Conservation (phyloP, 2,797 vertebrate species). For the Aselliscus stoliczkanus region DNA sequence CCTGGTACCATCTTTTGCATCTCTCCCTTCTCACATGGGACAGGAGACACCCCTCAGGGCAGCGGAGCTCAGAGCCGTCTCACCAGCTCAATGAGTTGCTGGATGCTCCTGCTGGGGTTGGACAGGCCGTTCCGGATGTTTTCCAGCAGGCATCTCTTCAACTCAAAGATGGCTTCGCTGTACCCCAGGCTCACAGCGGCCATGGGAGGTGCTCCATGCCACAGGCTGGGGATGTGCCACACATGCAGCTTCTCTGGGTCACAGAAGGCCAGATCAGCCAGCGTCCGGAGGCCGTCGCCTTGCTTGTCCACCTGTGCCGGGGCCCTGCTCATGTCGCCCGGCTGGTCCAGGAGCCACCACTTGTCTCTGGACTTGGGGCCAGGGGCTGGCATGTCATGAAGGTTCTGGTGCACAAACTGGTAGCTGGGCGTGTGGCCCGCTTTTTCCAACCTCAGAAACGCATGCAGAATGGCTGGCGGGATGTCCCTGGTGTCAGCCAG, state of each 20-base stretch:
- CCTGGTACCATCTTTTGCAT: not conserved
- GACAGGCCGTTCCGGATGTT: slow-evolving; percentile 78
- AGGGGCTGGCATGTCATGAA: slow-evolving; percentile 41
- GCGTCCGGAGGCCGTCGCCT: slow-evolving; percentile 32
- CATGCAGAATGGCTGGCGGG: slow-evolving; percentile 74
- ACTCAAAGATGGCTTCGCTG: slow-evolving; percentile 80
- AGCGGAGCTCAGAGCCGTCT: slow-evolving; percentile 80
- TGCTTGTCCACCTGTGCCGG: slow-evolving; percentile 71
- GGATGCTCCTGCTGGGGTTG: slow-evolving; percentile 74
- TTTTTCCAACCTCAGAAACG: slow-evolving; percentile 75
- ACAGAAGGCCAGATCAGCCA: slow-evolving; percentile 77
- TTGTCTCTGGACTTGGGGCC: slow-evolving; percentile 66
- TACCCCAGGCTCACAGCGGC: slow-evolving; percentile 81
- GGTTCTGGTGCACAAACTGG: slow-evolving; percentile 78
- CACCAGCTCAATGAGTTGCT: slow-evolving; percentile 83
- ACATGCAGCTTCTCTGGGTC: slow-evolving; percentile 68
- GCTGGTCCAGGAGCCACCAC: slow-evolving; percentile 49
- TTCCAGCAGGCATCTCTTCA: slow-evolving; percentile 83
- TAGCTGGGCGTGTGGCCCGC: slow-evolving; percentile 72
- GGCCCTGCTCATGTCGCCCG: slow-evolving; percentile 54
- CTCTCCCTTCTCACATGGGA: not conserved
- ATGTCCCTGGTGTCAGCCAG: slow-evolving; percentile 76
- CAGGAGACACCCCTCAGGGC: not conserved
- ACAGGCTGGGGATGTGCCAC: slow-evolving; percentile 82
- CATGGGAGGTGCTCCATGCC: slow-evolving; percentile 80